Percentiles rank a stretch among this genome's conserved stretches.
Evolutionary conservation across 2,888 invertebrate species (phyloP).

Genomic region (Chydorus sphaericus): DNA sequence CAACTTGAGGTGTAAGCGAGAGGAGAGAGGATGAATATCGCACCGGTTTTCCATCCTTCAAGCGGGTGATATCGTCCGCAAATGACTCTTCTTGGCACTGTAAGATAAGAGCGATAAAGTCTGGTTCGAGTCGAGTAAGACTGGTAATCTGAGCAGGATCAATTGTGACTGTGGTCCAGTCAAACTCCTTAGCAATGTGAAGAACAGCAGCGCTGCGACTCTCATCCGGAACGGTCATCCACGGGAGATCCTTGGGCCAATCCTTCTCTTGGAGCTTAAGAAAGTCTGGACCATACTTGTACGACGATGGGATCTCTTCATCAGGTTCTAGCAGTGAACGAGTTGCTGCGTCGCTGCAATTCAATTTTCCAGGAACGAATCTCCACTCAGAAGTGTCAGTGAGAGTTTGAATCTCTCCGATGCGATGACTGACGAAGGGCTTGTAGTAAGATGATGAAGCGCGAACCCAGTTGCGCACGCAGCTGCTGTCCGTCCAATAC

Average conservation of each 20-base stretch:
- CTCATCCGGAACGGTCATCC: not conserved
- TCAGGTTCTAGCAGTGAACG: not conserved
- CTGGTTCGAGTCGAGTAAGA: not conserved
- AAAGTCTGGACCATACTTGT: not conserved
- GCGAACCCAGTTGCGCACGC: slow-evolving; percentile 5
- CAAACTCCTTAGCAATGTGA: not conserved
- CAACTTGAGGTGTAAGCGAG: slow-evolving; percentile 19
- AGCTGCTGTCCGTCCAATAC: slow-evolving; percentile 10
- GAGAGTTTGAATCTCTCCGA: slow-evolving; percentile 10
- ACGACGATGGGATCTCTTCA: not conserved
- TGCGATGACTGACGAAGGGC: slow-evolving; percentile 4
- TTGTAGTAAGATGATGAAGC: not conserved
- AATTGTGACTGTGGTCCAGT: not conserved
- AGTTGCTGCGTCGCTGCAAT: slow-evolving; percentile 1
- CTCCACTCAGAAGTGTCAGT: slow-evolving; percentile 5
- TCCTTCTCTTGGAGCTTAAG: not conserved
- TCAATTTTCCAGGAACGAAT: not conserved
- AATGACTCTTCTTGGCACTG: slow-evolving; percentile 2
- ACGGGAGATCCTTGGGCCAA: slow-evolving; percentile 7
- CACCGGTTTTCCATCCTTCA: not conserved
- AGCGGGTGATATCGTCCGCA: not conserved
- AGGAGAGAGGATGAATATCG: not conserved
- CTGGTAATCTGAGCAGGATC: not conserved
- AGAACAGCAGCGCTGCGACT: not conserved
- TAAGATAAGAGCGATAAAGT: not conserved